Base-by-base conservation (phyloP, 2,113 vertebrate species). In the Eulacestoma nigropectus region DNA sequence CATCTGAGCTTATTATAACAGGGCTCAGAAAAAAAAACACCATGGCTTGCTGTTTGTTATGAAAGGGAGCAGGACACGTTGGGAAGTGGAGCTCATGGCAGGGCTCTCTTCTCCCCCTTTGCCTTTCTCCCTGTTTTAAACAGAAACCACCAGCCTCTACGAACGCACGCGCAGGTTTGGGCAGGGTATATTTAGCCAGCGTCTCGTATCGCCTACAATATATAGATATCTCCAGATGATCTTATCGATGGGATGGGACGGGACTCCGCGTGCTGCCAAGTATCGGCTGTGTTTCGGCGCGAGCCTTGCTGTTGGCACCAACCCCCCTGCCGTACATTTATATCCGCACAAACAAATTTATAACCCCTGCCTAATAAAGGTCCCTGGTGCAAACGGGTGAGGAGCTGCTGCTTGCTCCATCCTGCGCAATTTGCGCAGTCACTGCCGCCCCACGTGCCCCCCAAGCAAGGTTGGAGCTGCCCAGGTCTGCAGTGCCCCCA, bases 161-260 rank as follows among this genome's bases (percentile, higher is more conserved):
- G 7, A 63, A 97, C 37, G 93, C 94, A 98, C 95, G 94, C 97
- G 72, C 89, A 4, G 85, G 97, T 97, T 97, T 92, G 91, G 76
- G 57, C 60, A 64, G 37, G 49, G 89, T 95, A 97, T 91, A 97
- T 97, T 95, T 96, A 97, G 97, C 30, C 6, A 77, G 82, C 1
- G n/a, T 72, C 65, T 77, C 5, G 32, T 29, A 59, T 90, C 27
- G 52, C 94, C 87, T 87, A 85, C 87, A 42, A 84, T 35, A 16
- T 8, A 76, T 2, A 67, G 87, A 67, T 81, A 69, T 42, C 90
- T 89, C 25, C 10, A 35, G 75, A 39, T 55, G 79, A 89, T 67
- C 62, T 41, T 57, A 60, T 25, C 9, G 37, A 75, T 2, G 92
- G 84, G 92, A 80, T 47, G 89, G 83, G 95, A 85, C 72, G 85